Percentiles rank a stretch among this genome's conserved stretches.
These are phyloP conservation scores for Fundulus diaphanus DNA, from an alignment of 2,797 vertebrate genomes.

Conservation along the genomic window DNA sequence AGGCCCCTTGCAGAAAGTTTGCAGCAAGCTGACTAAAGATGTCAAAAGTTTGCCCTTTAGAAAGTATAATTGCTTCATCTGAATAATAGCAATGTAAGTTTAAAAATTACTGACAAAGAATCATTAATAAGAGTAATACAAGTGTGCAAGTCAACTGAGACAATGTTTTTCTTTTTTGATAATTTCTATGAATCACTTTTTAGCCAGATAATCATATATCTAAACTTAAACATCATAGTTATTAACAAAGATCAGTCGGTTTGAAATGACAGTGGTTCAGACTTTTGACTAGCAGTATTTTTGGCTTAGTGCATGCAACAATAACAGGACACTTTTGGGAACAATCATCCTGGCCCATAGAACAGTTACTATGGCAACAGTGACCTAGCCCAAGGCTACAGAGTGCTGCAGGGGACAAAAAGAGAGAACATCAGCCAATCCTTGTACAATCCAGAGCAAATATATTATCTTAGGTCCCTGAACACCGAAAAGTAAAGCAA, in stretches of 20 bases:
- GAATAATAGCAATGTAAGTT: slow-evolving; percentile 13
- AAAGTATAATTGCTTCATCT: slow-evolving; percentile 33
- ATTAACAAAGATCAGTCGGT: background rate
- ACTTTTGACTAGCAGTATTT: slow-evolving; percentile 10
- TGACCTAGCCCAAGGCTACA: slow-evolving; percentile 58
- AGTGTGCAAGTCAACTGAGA: background rate
- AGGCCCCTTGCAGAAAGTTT: slow-evolving; percentile 24
- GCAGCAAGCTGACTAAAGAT: slow-evolving; percentile 22
- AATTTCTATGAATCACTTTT: background rate
- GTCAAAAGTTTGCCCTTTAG: slow-evolving; percentile 21
- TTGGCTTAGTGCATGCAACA: slow-evolving; percentile 28
- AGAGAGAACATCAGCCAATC: slow-evolving; percentile 51
- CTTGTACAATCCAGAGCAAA: slow-evolving; percentile 21
- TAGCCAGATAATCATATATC: background rate
- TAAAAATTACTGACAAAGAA: slow-evolving; percentile 31
- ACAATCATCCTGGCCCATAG: slow-evolving; percentile 36
- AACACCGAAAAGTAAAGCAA: slow-evolving; percentile 21
- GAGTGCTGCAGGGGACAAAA: slow-evolving; percentile 56
- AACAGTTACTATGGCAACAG: slow-evolving; percentile 69
- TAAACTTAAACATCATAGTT: background rate
- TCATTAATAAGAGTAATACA: slow-evolving; percentile 31
- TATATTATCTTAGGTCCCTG: background rate
- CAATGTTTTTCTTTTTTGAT: background rate
- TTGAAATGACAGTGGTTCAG: background rate
- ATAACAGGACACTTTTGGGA: slow-evolving; percentile 41